Evolutionary conservation across 2,888 invertebrate genomes (phyloP), one percentile per base, ranked within the genome.

Genomic region (Drepana falcataria): DNA sequence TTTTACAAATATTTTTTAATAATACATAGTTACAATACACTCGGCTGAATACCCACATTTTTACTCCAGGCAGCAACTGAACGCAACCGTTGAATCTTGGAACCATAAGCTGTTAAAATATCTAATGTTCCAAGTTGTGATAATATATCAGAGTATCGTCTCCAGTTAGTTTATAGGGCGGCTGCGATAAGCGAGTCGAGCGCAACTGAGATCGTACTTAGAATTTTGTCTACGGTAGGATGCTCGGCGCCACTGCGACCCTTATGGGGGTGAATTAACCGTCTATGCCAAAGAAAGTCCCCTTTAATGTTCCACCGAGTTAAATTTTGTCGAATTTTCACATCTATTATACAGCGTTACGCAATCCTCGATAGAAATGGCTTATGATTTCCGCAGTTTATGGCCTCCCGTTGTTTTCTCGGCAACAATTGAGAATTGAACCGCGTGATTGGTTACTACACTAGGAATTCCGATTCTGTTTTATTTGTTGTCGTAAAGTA

Each of bases 251-350:
- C 91, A 85, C 59, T 72, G 74, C 84, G 87, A 85, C 90, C 90
- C 91, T 89, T 88, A 88, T 86, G 82, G 87, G 21, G 89, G 85
- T 81, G 88, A 88, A 88, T 89, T 89, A 88, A 88, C 87, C 83
- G 87, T 86, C 88, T 85, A 78, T 77, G 73, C 74, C 80, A 79
- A 73, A 78, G 69, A 69, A 75, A 60, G 81, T 85, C 88, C 89
- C 90, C 89, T 88, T 86, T 87, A 90, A 90, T 87, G 86, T 85
- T 79, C 75, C 81, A 79, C 79, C 81, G 83, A 87, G 85, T 91
- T 88, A 91, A 91, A 91, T 89, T 89, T 87, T 84, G 84, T 86
- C 84, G 87, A 90, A 89, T 87, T 90, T 88, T 85, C 78, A 87
- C 83, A 70, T 73, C 81, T 77, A 77, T 83, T 83, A 85, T 83